A percentile compares a stretch with the other conserved stretches of the same genome.
phyloP scores from a whole-genome alignment of 1,140 invertebrate genomes.

The Drosophila sproati region DNA sequence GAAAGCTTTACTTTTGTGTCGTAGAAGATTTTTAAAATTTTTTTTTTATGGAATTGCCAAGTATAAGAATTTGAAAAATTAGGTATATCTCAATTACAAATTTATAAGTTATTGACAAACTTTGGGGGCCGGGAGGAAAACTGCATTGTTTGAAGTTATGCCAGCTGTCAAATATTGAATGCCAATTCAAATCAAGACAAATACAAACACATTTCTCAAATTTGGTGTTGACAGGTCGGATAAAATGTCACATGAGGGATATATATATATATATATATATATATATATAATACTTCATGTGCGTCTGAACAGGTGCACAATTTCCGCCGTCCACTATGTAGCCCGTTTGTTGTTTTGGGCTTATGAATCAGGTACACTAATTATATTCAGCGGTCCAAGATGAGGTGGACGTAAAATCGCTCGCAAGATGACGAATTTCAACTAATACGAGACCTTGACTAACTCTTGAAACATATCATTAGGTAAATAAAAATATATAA shows the following conservation, averaged over 20 bases:
- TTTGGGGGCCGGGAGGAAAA: no score
- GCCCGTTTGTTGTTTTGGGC: no score
- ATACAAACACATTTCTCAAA: conserved; percentile 38
- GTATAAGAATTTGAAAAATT: no score
- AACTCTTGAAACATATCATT: conserved; percentile 11
- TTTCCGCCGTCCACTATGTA: conserved; percentile 28
- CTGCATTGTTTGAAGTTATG: conserved; percentile 44
- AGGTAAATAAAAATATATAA: conserved; percentile 11
- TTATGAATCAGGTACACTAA: conserved; percentile 59
- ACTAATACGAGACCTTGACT: conserved; percentile 45
- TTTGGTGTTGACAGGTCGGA: conserved; percentile 64
- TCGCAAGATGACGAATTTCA: conserved; percentile 56
- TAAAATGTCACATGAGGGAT: conserved; percentile 20
- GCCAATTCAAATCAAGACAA: conserved; percentile 60
- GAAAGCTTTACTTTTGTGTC: background rate
- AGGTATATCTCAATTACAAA: no score
- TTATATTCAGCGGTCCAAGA: conserved; percentile 36
- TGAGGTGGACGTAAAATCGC: conserved; percentile 6
- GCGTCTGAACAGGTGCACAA: no score
- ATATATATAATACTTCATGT: conserved; percentile 53
- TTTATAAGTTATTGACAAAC: conserved; percentile 65
- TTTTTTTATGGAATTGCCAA: no score
- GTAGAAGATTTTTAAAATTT: background rate
- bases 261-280: conserved; percentile 19
- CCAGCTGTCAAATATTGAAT: conserved; percentile 36